A percentile compares a stretch with the other conserved stretches of the same genome.
phyloP scores from a whole-genome alignment of 2,888 invertebrate species.

The Ashinkailepas kermadecensis region DNA sequence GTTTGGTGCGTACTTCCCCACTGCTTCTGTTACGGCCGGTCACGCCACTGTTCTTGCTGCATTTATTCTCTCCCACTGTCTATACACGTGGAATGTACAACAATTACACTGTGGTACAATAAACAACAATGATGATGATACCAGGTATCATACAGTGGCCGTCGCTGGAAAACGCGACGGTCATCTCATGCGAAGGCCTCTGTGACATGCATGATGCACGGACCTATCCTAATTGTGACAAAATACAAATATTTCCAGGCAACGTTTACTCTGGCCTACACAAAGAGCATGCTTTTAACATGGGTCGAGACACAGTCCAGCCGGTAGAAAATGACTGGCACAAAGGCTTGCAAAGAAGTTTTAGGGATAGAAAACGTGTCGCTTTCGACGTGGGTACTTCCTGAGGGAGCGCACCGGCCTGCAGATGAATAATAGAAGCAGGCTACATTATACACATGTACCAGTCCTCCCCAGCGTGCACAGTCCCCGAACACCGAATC shows the following conservation, averaged over 20 bases:
- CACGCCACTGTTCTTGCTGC: too few species aligned
- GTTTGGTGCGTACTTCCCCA: too few species aligned
- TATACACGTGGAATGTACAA: slow-evolving; percentile 8
- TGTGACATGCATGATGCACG: not conserved
- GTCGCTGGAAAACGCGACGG: not conserved
- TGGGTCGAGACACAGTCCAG: too few species aligned
- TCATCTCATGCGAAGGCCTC: slow-evolving; percentile 10
- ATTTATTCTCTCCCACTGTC: not conserved
- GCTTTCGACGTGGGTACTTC: not conserved
- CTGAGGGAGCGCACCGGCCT: not conserved
- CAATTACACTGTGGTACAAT: slow-evolving; percentile 3
- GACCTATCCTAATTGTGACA: not conserved
- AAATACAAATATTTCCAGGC: not conserved
- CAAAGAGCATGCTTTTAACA: too few species aligned
- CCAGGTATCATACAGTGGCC: not conserved
- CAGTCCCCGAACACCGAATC: not conserved
- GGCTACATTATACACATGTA: not conserved
- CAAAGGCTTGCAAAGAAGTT: not conserved
- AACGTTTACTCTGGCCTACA: not conserved
- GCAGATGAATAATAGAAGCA: not conserved
- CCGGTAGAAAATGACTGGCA: too few species aligned
- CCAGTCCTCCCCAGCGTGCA: not conserved
- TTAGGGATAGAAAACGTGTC: not conserved
- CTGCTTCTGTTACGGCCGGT: too few species aligned
- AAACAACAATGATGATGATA: slow-evolving; percentile 4